Conservation (phyloP, 2,888 invertebrate species). For the Tetragnatha montana region DNA sequence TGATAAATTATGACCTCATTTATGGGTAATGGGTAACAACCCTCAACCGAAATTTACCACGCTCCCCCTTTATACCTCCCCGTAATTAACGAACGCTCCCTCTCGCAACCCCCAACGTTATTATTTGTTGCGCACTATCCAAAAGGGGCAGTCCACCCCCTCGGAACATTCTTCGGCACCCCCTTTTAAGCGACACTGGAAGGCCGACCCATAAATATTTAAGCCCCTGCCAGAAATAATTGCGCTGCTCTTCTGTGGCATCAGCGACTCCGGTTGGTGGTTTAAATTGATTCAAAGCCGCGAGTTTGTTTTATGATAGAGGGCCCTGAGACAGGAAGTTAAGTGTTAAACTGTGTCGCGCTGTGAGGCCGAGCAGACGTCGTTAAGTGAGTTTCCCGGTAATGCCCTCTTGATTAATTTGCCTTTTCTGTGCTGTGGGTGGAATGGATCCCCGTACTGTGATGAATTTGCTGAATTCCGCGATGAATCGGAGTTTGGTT, state of each 20-base stretch:
- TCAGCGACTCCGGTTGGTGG: neutral
- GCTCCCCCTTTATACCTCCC: neutral
- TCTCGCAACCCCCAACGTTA: neutral
- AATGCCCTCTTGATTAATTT: slow-evolving; percentile 19
- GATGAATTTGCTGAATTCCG: neutral
- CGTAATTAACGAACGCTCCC: neutral
- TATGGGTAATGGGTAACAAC: too few species aligned
- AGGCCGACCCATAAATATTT: neutral
- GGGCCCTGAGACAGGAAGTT: slow-evolving; percentile 10
- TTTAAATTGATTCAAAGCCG: neutral
- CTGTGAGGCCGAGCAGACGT: slow-evolving; percentile 41
- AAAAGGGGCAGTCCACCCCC: neutral
- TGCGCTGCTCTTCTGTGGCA: neutral
- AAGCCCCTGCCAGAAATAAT: neutral
- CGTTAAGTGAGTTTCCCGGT: slow-evolving; percentile 36
- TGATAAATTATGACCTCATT: too few species aligned
- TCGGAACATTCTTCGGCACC: neutral
- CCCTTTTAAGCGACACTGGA: neutral
- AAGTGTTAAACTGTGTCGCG: slow-evolving; percentile 52
- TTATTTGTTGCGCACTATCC: neutral
- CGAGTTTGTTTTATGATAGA: slow-evolving; percentile 31
- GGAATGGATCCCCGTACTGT: neutral
- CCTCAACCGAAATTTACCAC: neutral
- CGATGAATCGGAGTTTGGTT: too few species aligned
- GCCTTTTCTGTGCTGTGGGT: neutral